phyloP scores from a whole-genome alignment of 2,113 vertebrate species.

The Dolichotis patagonum region DNA sequence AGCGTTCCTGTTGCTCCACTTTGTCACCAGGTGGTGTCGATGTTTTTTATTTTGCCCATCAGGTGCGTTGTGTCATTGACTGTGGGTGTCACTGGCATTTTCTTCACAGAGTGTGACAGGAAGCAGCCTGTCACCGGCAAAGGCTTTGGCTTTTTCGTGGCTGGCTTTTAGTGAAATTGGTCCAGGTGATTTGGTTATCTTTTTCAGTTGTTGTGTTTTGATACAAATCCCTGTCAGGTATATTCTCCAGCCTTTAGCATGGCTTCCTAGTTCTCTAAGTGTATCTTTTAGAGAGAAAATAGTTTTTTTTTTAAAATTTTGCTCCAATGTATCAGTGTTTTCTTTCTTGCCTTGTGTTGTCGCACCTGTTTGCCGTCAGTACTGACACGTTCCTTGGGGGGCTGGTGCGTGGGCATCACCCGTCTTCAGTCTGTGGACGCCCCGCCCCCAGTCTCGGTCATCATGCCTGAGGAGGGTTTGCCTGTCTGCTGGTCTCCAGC shows the following conservation, averaged over 20 bases:
- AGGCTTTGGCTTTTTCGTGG: neutral
- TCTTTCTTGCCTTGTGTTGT: neutral
- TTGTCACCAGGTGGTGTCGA: accelerated
- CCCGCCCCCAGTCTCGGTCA: neutral
- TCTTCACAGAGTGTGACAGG: neutral
- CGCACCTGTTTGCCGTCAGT: neutral
- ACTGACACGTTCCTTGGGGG: no score
- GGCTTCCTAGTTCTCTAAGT: neutral
- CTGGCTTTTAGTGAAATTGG: neutral
- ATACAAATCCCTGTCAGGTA: neutral
- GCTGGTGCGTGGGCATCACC: no score
- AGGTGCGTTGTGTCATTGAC: neutral
- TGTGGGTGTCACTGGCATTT: neutral
- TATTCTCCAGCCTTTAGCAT: neutral
- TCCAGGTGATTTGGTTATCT: neutral
- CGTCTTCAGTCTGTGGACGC: no score
- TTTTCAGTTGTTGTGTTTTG: neutral
- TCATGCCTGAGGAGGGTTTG: neutral
- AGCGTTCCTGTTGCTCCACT: neutral
- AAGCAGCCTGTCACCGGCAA: neutral
- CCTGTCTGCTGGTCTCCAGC: neutral
- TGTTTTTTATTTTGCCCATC: neutral
- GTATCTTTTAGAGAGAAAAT: neutral
- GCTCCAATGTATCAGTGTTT: neutral
- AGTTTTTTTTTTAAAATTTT: neutral